Percentiles rank a stretch among this genome's conserved stretches.
Conservation (phyloP, 2,113 vertebrate genomes). For the Callipepla californica region DNA sequence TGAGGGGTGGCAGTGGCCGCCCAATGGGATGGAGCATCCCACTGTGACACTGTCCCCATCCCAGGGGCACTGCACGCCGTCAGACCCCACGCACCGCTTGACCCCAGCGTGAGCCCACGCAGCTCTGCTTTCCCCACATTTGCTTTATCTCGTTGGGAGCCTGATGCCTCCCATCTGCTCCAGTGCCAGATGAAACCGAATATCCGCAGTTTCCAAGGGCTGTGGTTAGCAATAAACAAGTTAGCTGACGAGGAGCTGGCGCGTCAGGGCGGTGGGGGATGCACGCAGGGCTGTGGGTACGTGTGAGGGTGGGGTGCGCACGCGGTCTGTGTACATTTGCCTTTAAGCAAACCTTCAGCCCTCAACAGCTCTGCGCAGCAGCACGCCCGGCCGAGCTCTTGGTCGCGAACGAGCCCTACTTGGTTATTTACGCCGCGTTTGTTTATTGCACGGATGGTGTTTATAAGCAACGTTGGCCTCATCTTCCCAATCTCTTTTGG, state of each 20-base stretch:
- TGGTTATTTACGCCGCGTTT: constrained; percentile 66
- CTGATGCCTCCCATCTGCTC: constrained; percentile 70
- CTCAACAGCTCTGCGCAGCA: constrained; percentile 40
- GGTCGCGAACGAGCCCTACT: neutral
- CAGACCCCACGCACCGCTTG: neutral
- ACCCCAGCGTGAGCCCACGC: neutral
- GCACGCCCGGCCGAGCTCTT: neutral
- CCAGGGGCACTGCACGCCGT: neutral
- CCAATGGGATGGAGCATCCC: neutral
- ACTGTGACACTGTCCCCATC: fast-evolving
- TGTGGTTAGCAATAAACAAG: constrained; percentile 68
- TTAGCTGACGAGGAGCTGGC: constrained; percentile 40
- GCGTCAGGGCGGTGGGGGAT: neutral
- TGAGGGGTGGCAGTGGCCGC: fast-evolving
- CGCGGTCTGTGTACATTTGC: constrained; percentile 27
- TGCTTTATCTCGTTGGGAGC: constrained; percentile 68
- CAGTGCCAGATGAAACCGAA: constrained; percentile 62
- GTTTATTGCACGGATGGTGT: constrained; percentile 68
- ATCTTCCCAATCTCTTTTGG: constrained; percentile 43
- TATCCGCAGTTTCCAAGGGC: constrained; percentile 62
- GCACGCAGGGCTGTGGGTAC: neutral
- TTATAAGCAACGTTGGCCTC: constrained; percentile 61
- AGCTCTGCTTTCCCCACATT: constrained; percentile 26
- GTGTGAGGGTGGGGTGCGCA: constrained; percentile 43
- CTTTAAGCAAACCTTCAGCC: constrained; percentile 24